Conservation (phyloP, 2,888 invertebrate species). For the Nemoura dubitans region DNA sequence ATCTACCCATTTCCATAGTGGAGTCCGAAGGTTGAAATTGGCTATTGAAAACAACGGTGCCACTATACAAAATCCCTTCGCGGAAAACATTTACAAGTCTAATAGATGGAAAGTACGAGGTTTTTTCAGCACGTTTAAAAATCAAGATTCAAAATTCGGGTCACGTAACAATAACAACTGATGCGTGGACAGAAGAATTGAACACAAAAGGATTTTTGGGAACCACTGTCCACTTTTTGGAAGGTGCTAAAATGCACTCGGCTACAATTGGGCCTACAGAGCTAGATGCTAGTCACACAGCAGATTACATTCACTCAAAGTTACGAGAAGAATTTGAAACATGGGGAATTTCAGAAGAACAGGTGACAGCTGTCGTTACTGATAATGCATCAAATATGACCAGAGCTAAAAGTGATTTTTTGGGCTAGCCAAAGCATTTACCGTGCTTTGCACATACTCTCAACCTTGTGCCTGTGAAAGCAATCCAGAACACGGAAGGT, state of each 20-base stretch:
- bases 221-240: conserved; percentile 48
- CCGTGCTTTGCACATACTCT: conserved; percentile 52
- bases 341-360: conserved; percentile 51
- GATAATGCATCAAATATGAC: conserved; percentile 52
- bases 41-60: conserved; percentile 44
- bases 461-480: conserved; percentile 51
- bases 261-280: conserved; percentile 49
- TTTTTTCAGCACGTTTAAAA: neutral
- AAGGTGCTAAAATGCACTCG: conserved; percentile 46
- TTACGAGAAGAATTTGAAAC: conserved; percentile 23
- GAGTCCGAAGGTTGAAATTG: conserved; percentile 47
- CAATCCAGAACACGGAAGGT: conserved; percentile 46
- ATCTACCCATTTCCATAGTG: conserved; percentile 40
- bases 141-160: too few relatives aligned
- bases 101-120: conserved; percentile 48
- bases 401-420: conserved; percentile 49
- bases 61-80: conserved; percentile 47
- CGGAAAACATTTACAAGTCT: conserved; percentile 44
- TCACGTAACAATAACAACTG: too few relatives aligned
- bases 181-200: conserved; percentile 13
- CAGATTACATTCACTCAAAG: conserved; percentile 47
- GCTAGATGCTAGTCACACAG: conserved; percentile 50
- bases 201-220: conserved; percentile 50
- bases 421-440: conserved; percentile 50
- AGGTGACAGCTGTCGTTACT: conserved; percentile 50